Base-by-base conservation (phyloP, 2,888 invertebrate species). In the Sphaerophoria taeniata region DNA sequence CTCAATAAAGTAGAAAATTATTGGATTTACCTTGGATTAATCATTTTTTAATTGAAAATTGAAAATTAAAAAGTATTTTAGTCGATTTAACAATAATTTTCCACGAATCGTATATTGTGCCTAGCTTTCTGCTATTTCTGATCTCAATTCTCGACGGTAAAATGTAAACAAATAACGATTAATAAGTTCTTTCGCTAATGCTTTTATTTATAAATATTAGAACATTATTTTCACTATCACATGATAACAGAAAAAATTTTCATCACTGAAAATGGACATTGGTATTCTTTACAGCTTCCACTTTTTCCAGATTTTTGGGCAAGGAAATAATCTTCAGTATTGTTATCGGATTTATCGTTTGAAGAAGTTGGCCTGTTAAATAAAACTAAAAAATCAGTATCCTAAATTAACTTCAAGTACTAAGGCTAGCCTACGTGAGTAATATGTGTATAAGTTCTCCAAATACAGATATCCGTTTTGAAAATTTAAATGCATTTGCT, bases 361-460 rank as follows among this genome's bases (percentile, higher is more conserved):
- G 90, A 84, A 0, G 88, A 87, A 3, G 90, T 88, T 0, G 90
- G 91, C 7, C 91, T 91, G 45, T 45, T 43, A 43, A 43, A 43
- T 9, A 43, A 43, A 43, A 43, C 11, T 43, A 43, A 43, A 43
- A 3, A 43, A 7, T 3, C 2, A 2, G 7, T 43, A 6, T 43
- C 39, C n/a, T 43, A 43, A 2, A 43, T 5, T 43, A 43, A 43
- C 39, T 4, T 36, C 11, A 43, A 6, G n/a, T n/a, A n/a, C n/a
- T 49, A 12, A 67, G 11, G 7, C 4, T 56, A 14, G 53, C 69
- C 61, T 87, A 91, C 90, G 89, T 90, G 3, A 91, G 79, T 7
- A 91, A 16, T 14, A 90, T 87, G 53, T 91, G 89, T 36, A 91
- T 58, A 9, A 91, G 75, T 79, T 90, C 89, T 0, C 89, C 89